Evolutionary conservation across 2,888 invertebrate species (phyloP), one percentile per base, ranked within the genome.

Genomic region (Ophion ventricosus): DNA sequence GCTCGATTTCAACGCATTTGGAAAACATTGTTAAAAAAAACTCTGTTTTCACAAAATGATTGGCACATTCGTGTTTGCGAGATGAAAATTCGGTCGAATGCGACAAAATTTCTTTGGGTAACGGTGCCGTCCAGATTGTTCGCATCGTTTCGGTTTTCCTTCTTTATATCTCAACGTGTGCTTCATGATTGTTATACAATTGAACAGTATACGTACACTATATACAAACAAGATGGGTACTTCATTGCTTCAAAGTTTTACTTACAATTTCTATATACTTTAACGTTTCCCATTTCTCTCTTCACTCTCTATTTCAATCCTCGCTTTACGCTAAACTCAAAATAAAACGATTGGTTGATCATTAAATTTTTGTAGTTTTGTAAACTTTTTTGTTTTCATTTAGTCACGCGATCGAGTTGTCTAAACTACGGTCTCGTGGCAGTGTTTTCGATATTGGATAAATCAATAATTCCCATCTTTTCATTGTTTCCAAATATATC

Each of bases 391-490:
- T 35, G 17, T 57, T 76, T 35, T 54, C 61, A 54, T 73, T 78
- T 80, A 79, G 82, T 84, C 84, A 84, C 84, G 84, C 73, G 84
- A 82, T 84, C 84, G 84, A 84, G 84, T 82, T 61, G 23, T 84
- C 84, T 84, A 84, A 78, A 84, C 84, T 84, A 84, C 82, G 84
- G 82, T 84, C 84, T 82, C 84, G 82, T 84, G 82, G 84, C 84
- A 84, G 82, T 84, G 84, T 73, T 84, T 80, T 81, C 26, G 67
- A 72, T 84, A 84, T 84, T 57, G 29, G 26, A 81, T 72, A 67
- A 84, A 84, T 76, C 70, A 76, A 84, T 74, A 43, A 61, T 66
- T 57, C 40, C 54, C 67, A 35, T 61, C 61, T 63, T 70, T 40
- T 67, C 49, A n/a, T 56, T 40, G 63, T 14, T 64, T n/a, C 43